These are phyloP conservation scores for Eupithecia pulchellata DNA, from an alignment of 2,888 invertebrate genomes.

Conservation along the genomic window DNA sequence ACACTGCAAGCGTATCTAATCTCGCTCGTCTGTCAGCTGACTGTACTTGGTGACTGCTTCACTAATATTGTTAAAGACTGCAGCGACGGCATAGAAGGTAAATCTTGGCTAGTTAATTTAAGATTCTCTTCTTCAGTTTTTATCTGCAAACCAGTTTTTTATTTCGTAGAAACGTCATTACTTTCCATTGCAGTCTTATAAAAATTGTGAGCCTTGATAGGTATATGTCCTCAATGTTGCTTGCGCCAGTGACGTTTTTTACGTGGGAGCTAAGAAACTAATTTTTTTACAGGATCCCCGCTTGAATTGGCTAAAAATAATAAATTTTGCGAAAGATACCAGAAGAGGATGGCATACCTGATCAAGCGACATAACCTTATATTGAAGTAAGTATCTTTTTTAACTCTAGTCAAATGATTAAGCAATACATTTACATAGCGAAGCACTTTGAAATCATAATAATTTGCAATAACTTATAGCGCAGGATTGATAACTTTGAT, in stretches of 20 bases:
- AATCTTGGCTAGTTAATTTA: neutral
- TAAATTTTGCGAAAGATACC: conserved; percentile 57
- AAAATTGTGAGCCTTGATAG: neutral
- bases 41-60: conserved; percentile 68
- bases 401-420: neutral
- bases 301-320: conserved; percentile 48
- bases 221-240: neutral
- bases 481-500: neutral
- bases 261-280: neutral
- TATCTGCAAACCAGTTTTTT: too few relatives aligned
- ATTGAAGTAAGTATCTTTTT: conserved; percentile 59
- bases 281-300: conserved; percentile 35
- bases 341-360: conserved; percentile 60
- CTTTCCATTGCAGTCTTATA: neutral
- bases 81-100: conserved; percentile 53
- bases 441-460: too few relatives aligned
- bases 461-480: too few relatives aligned
- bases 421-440: too few relatives aligned
- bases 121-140: neutral
- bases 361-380: conserved; percentile 67
- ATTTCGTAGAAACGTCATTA: neutral
- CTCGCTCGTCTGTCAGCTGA: conserved; percentile 70
- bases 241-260: neutral
- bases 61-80: conserved; percentile 65
- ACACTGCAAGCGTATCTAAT: conserved; percentile 69